Base-by-base conservation (phyloP, 2,797 vertebrate species). In the Notolepis coatsorum region DNA sequence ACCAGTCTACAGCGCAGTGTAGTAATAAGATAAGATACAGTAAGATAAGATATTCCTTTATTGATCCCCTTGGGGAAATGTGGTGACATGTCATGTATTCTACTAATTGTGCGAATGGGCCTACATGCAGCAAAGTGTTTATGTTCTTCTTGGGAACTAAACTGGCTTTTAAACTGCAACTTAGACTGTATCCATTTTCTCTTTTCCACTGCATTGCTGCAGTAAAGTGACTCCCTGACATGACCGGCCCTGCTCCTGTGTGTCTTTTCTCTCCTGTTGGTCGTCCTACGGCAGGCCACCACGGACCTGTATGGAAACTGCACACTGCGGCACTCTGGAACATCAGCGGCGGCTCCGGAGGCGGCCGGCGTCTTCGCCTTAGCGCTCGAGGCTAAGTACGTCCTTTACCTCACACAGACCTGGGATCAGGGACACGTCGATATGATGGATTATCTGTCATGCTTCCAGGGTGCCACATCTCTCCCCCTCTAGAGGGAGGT, bases 291-390 rank as follows among this genome's bases (percentile, higher is more conserved):
- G 60, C 84, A 99, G 98, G 98, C 98, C 41, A 99, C 98, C n/a
- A 99, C 98, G 31, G 98, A 99, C 87, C 79, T 99, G 79, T 99
- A 99, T 4, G 97, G 98, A 56, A 99, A 99, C 92, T 99, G 98
- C 75, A 99, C 98, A 0, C 90, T 99, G 79, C 95, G 97, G 72
- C 98, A 99, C 73, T 99, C 98, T 0, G 97, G 98, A 75, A 99
- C 98, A 1, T 99, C 98, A 21, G 98, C 98, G 20, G 98, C 98
- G 25, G 97, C 97, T 76, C 98, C 97, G 0, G 97, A 99, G 81
- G 98, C 98, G 23, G 98, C 98, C 0, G 98, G 97, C 1, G 98
- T 99, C 71, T 99, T 99, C 51, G 97, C 98, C 48, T 84, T 99
- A 87, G 96, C 96, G 59, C 89, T 99, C 71, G 98, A 99, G 85